A percentile compares a stretch with the other conserved stretches of the same genome.
phyloP scores from a whole-genome alignment of 2,797 vertebrate genomes.

The Gymnocypris eckloni region DNA sequence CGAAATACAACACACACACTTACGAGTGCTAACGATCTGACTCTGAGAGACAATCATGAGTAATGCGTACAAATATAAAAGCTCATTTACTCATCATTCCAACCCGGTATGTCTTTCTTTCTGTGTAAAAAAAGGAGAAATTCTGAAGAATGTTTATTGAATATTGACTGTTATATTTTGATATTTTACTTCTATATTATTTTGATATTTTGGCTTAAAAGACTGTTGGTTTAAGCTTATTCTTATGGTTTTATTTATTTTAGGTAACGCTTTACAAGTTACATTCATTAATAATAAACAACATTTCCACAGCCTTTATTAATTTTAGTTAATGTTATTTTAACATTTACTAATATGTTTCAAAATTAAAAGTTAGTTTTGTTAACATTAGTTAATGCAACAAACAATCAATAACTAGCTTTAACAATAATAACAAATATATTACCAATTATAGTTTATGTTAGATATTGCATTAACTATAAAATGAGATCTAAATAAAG shows the following conservation, averaged over 20 bases:
- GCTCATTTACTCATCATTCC: not conserved
- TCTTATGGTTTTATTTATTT: not conserved
- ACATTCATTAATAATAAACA: not conserved
- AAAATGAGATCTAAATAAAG: not conserved
- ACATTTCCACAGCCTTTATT: not conserved
- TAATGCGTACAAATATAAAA: not conserved
- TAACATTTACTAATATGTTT: not conserved
- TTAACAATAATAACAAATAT: not conserved
- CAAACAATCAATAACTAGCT: not conserved
- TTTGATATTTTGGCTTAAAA: not conserved
- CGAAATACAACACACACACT: constrained; percentile 17
- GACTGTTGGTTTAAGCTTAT: not conserved
- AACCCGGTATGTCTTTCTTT: not conserved
- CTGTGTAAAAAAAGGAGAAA: not conserved
- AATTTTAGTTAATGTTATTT: not conserved
- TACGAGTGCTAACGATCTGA: not conserved
- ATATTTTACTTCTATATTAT: not conserved
- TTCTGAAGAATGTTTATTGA: not conserved
- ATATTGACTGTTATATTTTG: not conserved
- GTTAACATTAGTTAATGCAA: not conserved
- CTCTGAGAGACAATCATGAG: not conserved
- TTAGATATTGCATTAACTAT: not conserved
- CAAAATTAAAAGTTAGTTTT: not conserved
- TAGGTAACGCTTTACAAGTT: not conserved
- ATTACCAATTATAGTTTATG: not conserved